Conservation (phyloP, 2,113 vertebrate genomes). For the Myrmophylax atrothorax region DNA sequence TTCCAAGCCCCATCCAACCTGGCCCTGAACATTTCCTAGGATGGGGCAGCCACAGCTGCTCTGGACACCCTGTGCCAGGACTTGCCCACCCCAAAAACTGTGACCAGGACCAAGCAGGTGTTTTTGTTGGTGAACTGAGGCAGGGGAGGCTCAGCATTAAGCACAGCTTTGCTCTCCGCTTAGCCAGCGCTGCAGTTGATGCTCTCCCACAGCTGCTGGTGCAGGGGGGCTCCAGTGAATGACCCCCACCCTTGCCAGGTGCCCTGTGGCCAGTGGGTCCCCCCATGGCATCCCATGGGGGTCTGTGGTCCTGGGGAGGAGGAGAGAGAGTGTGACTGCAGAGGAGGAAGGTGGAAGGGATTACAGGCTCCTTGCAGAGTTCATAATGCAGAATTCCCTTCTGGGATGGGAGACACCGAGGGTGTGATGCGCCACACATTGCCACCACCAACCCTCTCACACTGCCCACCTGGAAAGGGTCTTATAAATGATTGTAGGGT, state of each 20-base stretch:
- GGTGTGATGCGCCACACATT: rapidly evolving
- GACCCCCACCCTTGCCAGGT: neutral
- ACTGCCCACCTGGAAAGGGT: neutral
- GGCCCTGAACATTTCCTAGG: neutral
- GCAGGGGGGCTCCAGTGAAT: no score
- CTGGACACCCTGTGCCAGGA: neutral
- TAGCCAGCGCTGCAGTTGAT: rapidly evolving
- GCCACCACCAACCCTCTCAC: no score
- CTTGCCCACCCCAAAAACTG: neutral
- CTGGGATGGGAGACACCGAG: neutral
- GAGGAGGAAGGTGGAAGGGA: neutral
- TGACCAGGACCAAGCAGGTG: neutral
- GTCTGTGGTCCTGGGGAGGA: neutral
- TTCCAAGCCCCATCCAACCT: neutral
- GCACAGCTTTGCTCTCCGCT: neutral
- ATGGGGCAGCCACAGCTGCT: neutral
- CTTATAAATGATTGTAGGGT: no score
- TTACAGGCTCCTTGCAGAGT: neutral
- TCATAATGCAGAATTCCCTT: rapidly evolving
- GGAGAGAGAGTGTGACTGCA: neutral
- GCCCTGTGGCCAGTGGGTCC: neutral
- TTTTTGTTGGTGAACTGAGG: neutral
- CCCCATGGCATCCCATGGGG: neutral
- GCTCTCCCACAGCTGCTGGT: neutral
- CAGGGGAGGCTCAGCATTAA: neutral